Percentiles rank a stretch among this genome's conserved stretches.
Conservation (phyloP, 2,113 vertebrate species). For the Triplophysa dalaica region DNA sequence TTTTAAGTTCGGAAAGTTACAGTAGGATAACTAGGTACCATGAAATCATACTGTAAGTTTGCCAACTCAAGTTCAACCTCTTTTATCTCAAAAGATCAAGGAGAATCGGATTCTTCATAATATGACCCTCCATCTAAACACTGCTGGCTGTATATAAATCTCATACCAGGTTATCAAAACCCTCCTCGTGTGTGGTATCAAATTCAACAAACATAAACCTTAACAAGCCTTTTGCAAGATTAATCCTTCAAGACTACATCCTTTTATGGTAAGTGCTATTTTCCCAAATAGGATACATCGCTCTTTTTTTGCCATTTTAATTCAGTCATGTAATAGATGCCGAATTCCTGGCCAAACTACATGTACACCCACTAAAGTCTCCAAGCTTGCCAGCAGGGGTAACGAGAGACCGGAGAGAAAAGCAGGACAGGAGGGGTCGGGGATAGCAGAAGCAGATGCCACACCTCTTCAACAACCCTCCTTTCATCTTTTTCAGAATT, state of each 20-base stretch:
- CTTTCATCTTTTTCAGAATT: conserved; percentile 37
- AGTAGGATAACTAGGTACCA: background rate
- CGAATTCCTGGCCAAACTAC: conserved; percentile 2
- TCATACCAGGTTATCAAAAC: conserved; percentile 3
- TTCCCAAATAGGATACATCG: background rate
- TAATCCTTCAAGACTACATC: background rate
- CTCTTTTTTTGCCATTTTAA: background rate
- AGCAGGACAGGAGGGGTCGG: background rate
- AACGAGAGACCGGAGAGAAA: background rate
- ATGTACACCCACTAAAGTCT: conserved; percentile 20
- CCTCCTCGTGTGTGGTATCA: background rate
- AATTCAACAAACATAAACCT: background rate
- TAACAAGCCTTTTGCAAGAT: background rate
- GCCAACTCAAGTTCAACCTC: background rate
- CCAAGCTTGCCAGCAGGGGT: background rate
- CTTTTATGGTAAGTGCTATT: background rate
- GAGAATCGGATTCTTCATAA: background rate
- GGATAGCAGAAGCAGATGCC: conserved; percentile 43
- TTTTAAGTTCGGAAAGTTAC: background rate
- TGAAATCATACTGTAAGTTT: background rate
- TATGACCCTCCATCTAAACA: background rate
- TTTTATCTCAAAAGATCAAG: conserved; percentile 21
- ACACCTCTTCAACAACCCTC: conserved; percentile 16
- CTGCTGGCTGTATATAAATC: background rate
- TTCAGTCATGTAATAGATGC: background rate